Conservation (phyloP, 2,888 invertebrate genomes). For the Eupithecia subfuscata region DNA sequence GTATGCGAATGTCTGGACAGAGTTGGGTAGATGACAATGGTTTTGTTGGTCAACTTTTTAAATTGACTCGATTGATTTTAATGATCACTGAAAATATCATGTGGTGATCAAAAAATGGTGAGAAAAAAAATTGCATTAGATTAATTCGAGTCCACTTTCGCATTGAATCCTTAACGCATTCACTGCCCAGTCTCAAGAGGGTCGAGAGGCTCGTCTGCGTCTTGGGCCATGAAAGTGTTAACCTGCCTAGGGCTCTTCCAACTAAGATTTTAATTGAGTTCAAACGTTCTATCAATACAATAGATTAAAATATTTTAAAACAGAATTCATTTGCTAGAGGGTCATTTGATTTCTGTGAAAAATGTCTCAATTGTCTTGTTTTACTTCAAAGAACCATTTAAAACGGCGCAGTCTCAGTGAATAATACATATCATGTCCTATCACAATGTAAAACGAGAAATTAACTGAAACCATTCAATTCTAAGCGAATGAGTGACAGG, state of each 20-base stretch:
- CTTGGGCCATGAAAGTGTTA: no score
- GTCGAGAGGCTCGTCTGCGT: no score
- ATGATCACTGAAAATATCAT: not conserved
- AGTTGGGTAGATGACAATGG: not conserved
- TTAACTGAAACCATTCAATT: conserved; percentile 73
- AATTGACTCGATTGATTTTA: not conserved
- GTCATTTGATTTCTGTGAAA: not conserved
- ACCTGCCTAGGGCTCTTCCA: not conserved
- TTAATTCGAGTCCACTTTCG: not conserved
- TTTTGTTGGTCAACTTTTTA: not conserved
- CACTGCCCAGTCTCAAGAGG: no score
- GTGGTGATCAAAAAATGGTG: not conserved
- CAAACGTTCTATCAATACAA: not conserved
- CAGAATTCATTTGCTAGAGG: not conserved
- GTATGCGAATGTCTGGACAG: conserved; percentile 5
- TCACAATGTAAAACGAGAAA: conserved; percentile 62
- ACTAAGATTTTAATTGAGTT: not conserved
- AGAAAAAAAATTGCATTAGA: no score
- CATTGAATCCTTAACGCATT: not conserved
- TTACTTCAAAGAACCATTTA: not conserved
- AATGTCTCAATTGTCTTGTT: not conserved
- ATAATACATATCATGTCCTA: conserved; percentile 48
- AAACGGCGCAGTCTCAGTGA: not conserved
- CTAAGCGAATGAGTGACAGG: conserved; percentile 70
- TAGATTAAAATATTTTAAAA: not conserved